A percentile compares a stretch with the other conserved stretches of the same genome.
phyloP scores from a whole-genome alignment of 2,113 vertebrate genomes.

The Miniopterus natalensis region DNA sequence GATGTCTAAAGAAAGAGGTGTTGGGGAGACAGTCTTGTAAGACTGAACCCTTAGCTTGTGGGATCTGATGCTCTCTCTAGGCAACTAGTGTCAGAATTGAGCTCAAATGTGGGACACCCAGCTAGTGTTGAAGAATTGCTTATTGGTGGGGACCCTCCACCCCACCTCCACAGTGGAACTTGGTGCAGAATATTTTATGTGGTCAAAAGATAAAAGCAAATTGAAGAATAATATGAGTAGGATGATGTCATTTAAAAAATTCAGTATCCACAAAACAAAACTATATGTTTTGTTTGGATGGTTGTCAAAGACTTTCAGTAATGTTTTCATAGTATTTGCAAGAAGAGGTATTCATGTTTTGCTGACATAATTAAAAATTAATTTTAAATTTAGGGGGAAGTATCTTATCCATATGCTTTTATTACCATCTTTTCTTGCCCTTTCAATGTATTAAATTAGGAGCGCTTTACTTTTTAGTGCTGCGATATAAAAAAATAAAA shows the following conservation, averaged over 20 bases:
- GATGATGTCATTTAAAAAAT: background rate
- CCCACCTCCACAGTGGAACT: background rate
- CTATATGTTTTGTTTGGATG: background rate
- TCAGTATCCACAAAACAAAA: background rate
- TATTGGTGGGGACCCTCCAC: background rate
- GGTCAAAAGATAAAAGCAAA: background rate
- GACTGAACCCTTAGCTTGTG: background rate
- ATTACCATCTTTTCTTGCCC: background rate
- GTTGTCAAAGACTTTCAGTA: background rate
- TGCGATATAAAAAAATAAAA: background rate
- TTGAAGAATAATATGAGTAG: background rate
- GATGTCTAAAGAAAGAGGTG: background rate
- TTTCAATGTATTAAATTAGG: background rate
- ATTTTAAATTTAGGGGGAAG: background rate
- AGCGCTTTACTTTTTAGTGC: background rate
- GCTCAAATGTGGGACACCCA: background rate
- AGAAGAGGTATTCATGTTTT: background rate
- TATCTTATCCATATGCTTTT: slow-evolving; percentile 29
- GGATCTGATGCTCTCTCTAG: background rate
- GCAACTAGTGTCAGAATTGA: background rate
- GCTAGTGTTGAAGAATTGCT: background rate
- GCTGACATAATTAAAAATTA: slow-evolving; percentile 40
- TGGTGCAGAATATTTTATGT: background rate
- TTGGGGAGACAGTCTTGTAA: too few species aligned
- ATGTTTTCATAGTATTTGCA: slow-evolving; percentile 42